Evolutionary conservation across 2,888 invertebrate species (phyloP).

Genomic region (Tenthredo amoena): DNA sequence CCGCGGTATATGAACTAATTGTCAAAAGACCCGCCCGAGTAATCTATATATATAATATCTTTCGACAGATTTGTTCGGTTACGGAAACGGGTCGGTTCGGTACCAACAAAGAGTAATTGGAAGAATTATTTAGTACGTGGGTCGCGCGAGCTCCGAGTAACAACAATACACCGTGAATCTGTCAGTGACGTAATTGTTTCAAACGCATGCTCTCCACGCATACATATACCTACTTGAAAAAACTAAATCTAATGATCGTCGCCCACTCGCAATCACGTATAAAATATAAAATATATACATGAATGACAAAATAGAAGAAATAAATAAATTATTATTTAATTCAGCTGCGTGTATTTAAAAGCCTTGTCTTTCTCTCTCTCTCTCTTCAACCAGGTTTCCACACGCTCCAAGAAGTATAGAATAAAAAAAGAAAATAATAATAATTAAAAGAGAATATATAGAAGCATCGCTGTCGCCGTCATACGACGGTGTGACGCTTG

Average conservation of each 20-base stretch:
- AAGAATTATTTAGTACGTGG: slow-evolving; percentile 43
- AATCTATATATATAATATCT: slow-evolving; percentile 28
- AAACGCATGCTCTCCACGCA: not conserved
- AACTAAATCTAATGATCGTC: not conserved
- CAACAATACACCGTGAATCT: slow-evolving; percentile 8
- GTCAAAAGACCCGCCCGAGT: slow-evolving; percentile 42
- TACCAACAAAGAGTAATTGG: slow-evolving; percentile 26
- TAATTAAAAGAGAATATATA: not conserved
- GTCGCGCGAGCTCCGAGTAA: not conserved
- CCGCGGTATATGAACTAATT: not conserved
- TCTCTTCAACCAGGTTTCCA: not conserved
- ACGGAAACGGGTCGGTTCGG: slow-evolving; percentile 31
- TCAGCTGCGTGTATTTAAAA: not conserved
- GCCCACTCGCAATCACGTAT: not conserved
- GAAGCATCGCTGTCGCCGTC: not conserved
- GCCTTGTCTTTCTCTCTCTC: not conserved
- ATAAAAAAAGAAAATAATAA: not conserved
- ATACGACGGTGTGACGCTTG: slow-evolving; percentile 52
- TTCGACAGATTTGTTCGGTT: not conserved
- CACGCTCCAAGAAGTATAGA: not conserved
- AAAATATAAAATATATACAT: not conserved
- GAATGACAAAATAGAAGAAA: not conserved
- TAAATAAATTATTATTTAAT: not conserved
- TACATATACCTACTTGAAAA: not conserved
- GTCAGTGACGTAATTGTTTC: slow-evolving; percentile 9